phyloP scores from a whole-genome alignment of 1,140 invertebrate genomes.

The Atta colombica region DNA sequence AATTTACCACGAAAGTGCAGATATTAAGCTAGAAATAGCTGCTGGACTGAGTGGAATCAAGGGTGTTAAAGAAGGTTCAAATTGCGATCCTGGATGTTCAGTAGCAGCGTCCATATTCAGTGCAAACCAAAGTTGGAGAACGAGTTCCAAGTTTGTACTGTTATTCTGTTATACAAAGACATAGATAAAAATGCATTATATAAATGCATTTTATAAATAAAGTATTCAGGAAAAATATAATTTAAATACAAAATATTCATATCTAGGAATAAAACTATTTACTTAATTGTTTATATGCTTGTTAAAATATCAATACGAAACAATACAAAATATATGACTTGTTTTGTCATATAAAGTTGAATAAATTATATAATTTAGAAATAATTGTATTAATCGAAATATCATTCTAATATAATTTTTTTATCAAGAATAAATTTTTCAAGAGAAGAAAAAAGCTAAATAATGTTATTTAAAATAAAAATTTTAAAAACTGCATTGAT shows the following conservation, averaged over 20 bases:
- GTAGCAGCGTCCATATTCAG: constrained; percentile 89
- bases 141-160: constrained; percentile 91
- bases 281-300: neutral
- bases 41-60: constrained; percentile 90
- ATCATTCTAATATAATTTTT: neutral
- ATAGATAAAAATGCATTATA: constrained; percentile 30
- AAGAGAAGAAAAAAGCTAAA: neutral
- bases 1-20: constrained; percentile 88
- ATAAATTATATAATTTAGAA: neutral
- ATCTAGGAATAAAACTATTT: neutral
- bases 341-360: neutral
- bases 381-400: neutral
- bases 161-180: constrained; percentile 75
- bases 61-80: constrained; percentile 89
- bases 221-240: constrained; percentile 3
- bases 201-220: neutral
- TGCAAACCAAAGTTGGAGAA: constrained; percentile 94
- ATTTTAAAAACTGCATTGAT: neutral
- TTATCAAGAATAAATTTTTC: neutral
- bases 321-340: neutral
- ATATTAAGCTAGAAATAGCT: constrained; percentile 91
- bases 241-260: neutral
- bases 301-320: neutral
- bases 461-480: constrained; percentile 3
- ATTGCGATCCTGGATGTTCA: constrained; percentile 85